A percentile compares a stretch with the other conserved stretches of the same genome.
phyloP scores from a whole-genome alignment of 2,797 vertebrate genomes.

The Leontopithecus rosalia region DNA sequence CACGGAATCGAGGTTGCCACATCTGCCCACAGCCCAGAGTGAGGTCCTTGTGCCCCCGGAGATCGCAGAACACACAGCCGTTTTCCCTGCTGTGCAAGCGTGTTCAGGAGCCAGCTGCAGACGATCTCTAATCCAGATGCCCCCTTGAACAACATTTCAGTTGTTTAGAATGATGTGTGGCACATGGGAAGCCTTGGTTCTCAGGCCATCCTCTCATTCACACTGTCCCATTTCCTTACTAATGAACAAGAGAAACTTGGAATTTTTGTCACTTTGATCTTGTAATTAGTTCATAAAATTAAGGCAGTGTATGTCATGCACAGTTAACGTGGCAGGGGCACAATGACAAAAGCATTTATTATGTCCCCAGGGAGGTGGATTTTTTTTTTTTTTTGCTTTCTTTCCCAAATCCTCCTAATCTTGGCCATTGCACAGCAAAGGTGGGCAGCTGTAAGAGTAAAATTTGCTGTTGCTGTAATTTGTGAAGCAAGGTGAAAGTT shows the following conservation, averaged over 20 bases:
- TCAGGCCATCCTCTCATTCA: neutral
- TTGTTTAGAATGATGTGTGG: neutral
- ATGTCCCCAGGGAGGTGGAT: neutral
- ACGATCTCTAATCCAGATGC: neutral
- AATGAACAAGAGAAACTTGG: neutral
- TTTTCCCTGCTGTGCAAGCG: rapidly evolving
- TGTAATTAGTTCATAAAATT: neutral
- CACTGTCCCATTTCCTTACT: neutral
- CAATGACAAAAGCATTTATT: neutral
- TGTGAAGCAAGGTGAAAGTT: conserved; percentile 31
- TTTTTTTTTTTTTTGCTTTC: neutral
- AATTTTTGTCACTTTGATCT: conserved; percentile 18
- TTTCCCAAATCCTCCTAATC: neutral
- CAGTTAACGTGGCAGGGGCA: neutral
- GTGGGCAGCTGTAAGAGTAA: conserved; percentile 7
- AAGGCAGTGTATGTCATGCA: neutral
- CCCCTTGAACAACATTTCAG: neutral
- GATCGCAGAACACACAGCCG: neutral
- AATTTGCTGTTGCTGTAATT: conserved; percentile 43
- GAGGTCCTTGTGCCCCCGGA: neutral
- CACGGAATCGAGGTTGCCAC: neutral
- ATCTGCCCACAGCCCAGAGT: neutral
- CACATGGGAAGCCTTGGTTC: neutral
- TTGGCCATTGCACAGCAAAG: neutral
- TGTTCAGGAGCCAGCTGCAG: neutral